Base-by-base conservation (phyloP, 2,113 vertebrate species). In the Chaetorhynchus papuensis region DNA sequence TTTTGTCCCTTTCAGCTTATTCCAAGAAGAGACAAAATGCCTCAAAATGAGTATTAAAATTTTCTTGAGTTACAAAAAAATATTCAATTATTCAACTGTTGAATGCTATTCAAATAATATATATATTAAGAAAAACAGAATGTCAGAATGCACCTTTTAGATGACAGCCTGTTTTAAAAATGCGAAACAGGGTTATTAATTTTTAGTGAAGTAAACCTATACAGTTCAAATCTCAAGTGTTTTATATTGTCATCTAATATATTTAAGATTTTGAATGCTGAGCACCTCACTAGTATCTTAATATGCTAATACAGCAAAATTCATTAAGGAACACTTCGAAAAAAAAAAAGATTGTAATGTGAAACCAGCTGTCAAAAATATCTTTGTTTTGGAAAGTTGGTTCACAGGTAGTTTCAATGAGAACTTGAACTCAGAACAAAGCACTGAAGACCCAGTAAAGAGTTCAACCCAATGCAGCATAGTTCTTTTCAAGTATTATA, bases 401-500 rank as follows among this genome's bases (percentile, higher is more conserved):
- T 93, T 97, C 95, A 93, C 88, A 97, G 97, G 96, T 97, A 97
- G 81, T 92, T 97, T 97, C 89, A 72, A 41, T 93, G 90, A 97
- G 96, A 97, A 96, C 87, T 96, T 95, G 87, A 94, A 97, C 85
- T 95, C 83, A 86, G 96, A 97, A 96, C 96, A 97, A 97, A 97
- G 95, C 93, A 50, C 78, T 92, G 92, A 95, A 96, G 96, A 97
- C 93, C 96, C 90, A 91, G 87, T 90, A 92, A 52, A 95, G 89
- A 93, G 93, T 96, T 97, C 95, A 97, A 86, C 87, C 77, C 97
- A 94, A 94, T 95, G 93, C 96, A 94, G 97, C 92, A 84, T 96
- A 97, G 96, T 96, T 96, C 97, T 96, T 98, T 98, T 98, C 96
- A 98, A 97, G 97, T 96, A 96, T 97, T 97, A 91, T 93, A 97